phyloP scores from a whole-genome alignment of 2,113 vertebrate species.

The Protomyctophum bolini region DNA sequence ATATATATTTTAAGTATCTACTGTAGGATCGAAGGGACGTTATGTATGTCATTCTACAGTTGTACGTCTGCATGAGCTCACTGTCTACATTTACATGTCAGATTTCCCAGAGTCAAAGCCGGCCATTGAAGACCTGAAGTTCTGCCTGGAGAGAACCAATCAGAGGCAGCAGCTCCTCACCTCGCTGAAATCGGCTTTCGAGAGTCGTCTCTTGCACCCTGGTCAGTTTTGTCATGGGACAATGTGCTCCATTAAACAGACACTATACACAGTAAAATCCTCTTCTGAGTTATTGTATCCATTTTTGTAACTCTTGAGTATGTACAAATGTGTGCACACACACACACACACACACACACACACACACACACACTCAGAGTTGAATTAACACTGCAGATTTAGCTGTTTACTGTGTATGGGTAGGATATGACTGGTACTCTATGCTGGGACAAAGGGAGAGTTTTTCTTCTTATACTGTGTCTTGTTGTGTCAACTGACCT shows the following conservation, averaged over 20 bases:
- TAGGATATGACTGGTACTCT: not conserved
- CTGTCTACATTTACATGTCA: conserved; percentile 46
- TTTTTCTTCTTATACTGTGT: too few species aligned
- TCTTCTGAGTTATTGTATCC: too few species aligned
- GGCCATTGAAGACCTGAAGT: conserved; percentile 94
- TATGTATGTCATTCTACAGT: too few species aligned
- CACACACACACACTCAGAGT: too few species aligned
- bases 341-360: too few species aligned
- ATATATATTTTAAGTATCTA: too few species aligned
- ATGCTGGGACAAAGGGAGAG: not conserved
- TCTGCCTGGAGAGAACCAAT: conserved; percentile 93
- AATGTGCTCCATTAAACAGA: not conserved
- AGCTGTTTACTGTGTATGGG: too few species aligned
- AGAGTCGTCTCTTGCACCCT: conserved; percentile 93
- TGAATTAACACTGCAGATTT: too few species aligned
- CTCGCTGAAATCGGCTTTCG: conserved; percentile 90
- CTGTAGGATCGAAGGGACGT: too few species aligned
- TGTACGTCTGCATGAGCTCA: not conserved
- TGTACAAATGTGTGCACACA: too few species aligned
- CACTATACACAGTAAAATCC: too few species aligned
- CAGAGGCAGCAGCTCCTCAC: conserved; percentile 93
- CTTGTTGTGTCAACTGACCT: not conserved
- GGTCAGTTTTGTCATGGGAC: conserved; percentile 70
- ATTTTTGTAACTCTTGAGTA: too few species aligned
- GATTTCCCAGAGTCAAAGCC: conserved; percentile 97